Conservation (phyloP, 2,113 vertebrate genomes). For the Aptenodytes patagonicus region DNA sequence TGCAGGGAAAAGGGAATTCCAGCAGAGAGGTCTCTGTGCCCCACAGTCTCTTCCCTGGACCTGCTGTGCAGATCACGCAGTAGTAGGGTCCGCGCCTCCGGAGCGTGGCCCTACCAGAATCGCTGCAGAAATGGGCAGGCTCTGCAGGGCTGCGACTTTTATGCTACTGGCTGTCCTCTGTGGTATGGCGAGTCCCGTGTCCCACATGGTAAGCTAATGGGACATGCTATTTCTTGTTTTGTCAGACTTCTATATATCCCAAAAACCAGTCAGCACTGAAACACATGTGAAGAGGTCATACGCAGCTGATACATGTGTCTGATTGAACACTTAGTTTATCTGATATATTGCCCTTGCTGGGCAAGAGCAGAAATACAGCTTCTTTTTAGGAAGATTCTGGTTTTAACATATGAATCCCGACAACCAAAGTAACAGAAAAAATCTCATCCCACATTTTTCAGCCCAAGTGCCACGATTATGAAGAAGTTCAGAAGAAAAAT, state of each 20-base stretch:
- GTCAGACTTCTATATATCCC: fast-evolving
- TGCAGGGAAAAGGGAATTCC: neutral
- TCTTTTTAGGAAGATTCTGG: neutral
- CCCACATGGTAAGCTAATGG: neutral
- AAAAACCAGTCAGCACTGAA: neutral
- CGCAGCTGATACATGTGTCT: fast-evolving
- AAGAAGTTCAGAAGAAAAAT: neutral
- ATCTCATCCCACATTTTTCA: neutral
- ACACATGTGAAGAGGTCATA: neutral
- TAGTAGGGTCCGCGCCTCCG: fast-evolving
- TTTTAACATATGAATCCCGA: neutral
- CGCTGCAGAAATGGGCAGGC: neutral
- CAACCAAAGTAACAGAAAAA: neutral
- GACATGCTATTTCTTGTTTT: neutral
- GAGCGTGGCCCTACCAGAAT: neutral
- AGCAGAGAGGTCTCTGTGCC: neutral
- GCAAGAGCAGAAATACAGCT: neutral
- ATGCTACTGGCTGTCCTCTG: neutral
- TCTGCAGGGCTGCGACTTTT: neutral
- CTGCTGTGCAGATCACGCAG: neutral
- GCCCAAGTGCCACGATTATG: neutral
- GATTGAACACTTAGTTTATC: neutral
- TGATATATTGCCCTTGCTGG: neutral
- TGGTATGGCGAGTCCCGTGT: fast-evolving
- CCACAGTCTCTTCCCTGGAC: neutral